Evolutionary conservation across 2,888 invertebrate species (phyloP).

Genomic region (Euclidia mi): DNA sequence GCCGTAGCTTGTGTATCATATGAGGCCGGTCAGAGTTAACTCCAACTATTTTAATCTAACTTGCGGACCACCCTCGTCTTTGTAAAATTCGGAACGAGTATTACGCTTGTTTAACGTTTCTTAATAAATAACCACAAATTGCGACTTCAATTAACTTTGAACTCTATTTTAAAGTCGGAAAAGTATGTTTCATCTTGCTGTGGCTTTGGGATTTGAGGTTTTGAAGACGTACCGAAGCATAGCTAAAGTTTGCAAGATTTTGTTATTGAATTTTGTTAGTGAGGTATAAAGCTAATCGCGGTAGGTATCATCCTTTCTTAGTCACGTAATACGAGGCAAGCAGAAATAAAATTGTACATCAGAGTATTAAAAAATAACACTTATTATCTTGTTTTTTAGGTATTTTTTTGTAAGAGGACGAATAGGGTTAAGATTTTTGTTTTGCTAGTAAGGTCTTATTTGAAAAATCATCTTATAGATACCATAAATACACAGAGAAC

Average conservation of each 20-base stretch:
- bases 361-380: slow-evolving; percentile 2
- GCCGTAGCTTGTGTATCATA: slow-evolving; percentile 57
- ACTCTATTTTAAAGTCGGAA: slow-evolving; percentile 30
- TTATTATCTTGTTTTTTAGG: slow-evolving; percentile 1
- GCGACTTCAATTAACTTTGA: slow-evolving; percentile 14
- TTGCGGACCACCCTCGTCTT: slow-evolving; percentile 66
- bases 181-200: slow-evolving; percentile 33
- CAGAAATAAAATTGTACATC: slow-evolving; percentile 15
- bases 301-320: no score
- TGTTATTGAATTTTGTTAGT: slow-evolving; percentile 76
- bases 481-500: no score
- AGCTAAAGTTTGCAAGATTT: slow-evolving; percentile 64
- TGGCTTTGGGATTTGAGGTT: slow-evolving; percentile 31
- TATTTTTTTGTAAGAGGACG: no score
- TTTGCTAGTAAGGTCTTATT: no score
- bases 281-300: slow-evolving; percentile 62
- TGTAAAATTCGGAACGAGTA: slow-evolving; percentile 73
- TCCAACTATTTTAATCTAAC: slow-evolving; percentile 84
- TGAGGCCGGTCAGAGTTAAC: slow-evolving; percentile 58
- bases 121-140: slow-evolving; percentile 74
- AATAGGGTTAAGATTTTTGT: no score
- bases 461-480: no score
- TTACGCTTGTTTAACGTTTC: slow-evolving; percentile 75
- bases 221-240: slow-evolving; percentile 45
- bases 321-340: slow-evolving; percentile 22